These are phyloP conservation scores for Porites lobata DNA, from an alignment of 92 coral and sea anemone genomes.

Conservation along the genomic window DNA sequence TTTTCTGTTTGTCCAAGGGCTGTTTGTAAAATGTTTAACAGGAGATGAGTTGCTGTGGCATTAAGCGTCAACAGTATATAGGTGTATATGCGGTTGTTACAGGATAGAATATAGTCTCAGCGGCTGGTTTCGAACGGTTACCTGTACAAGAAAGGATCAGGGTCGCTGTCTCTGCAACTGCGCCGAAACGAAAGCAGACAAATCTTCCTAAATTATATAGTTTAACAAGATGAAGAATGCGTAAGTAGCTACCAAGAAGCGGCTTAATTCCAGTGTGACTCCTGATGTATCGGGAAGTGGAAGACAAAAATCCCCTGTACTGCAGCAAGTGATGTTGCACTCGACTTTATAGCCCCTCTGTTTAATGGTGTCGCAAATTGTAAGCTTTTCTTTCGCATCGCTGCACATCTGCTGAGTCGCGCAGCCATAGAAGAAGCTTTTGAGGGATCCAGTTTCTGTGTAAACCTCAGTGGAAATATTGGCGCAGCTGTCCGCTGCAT, in stretches of 20 bases:
- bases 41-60: no score
- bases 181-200: neutral
- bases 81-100: no score
- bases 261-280: neutral
- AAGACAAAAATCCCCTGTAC: conserved; percentile 16
- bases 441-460: conserved; percentile 7
- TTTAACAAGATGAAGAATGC: neutral
- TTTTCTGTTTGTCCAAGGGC: no score
- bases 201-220: neutral
- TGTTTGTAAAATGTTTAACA: no score
- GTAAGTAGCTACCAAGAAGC: neutral
- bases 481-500: conserved; percentile 35
- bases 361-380: conserved; percentile 18
- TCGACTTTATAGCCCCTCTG: conserved; percentile 4
- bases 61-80: no score
- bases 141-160: no score
- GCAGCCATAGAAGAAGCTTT: conserved; percentile 45
- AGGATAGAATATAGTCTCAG: no score
- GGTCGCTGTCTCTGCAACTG: no score
- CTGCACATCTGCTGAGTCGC: conserved; percentile 47
- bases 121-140: no score
- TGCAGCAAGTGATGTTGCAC: conserved; percentile 33
- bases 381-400: conserved; percentile 33
- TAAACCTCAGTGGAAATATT: conserved; percentile 42
- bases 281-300: neutral